Conservation (phyloP, 2,113 vertebrate genomes). For the Trinectes maculatus region DNA sequence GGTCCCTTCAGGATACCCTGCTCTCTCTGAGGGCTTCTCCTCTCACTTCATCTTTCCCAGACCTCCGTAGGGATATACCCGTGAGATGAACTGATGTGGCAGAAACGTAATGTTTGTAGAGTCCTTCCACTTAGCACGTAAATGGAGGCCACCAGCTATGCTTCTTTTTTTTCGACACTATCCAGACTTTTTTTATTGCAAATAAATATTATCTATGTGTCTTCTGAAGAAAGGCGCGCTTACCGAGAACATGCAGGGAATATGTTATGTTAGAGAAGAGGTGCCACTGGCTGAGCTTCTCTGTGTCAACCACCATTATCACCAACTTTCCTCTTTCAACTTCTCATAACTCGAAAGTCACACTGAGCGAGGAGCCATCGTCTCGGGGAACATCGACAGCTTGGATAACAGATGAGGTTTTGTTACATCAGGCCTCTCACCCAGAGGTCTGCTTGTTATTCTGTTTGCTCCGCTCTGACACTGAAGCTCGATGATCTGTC, state of each 20-base stretch:
- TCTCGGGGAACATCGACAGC: slow-evolving; percentile 24
- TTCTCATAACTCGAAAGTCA: not conserved
- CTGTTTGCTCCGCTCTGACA: not conserved
- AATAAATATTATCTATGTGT: not conserved
- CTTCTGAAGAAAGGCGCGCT: not conserved
- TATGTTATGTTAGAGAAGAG: not conserved
- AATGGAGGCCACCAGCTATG: not conserved
- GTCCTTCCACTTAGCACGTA: not conserved
- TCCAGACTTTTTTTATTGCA: not conserved
- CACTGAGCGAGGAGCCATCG: not conserved
- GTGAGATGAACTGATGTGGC: slow-evolving; percentile 7
- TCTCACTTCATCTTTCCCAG: not conserved
- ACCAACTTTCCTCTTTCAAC: not conserved
- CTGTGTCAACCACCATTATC: not conserved
- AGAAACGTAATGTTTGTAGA: slow-evolving; percentile 1
- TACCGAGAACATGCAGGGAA: too few relatives aligned
- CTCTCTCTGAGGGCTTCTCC: slow-evolving; percentile 11
- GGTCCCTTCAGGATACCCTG: slow-evolving; percentile 7
- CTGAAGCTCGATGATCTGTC: slow-evolving; percentile 13
- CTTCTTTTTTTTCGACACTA: not conserved
- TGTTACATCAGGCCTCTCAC: slow-evolving; percentile 13
- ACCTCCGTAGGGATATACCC: slow-evolving; percentile 3
- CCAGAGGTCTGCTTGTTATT: slow-evolving; percentile 21
- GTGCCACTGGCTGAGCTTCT: not conserved
- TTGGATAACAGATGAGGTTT: slow-evolving; percentile 37